Evolutionary conservation across 2,888 invertebrate genomes (phyloP), one percentile per base, ranked within the genome.

Genomic region (Epirrhoe tristata): DNA sequence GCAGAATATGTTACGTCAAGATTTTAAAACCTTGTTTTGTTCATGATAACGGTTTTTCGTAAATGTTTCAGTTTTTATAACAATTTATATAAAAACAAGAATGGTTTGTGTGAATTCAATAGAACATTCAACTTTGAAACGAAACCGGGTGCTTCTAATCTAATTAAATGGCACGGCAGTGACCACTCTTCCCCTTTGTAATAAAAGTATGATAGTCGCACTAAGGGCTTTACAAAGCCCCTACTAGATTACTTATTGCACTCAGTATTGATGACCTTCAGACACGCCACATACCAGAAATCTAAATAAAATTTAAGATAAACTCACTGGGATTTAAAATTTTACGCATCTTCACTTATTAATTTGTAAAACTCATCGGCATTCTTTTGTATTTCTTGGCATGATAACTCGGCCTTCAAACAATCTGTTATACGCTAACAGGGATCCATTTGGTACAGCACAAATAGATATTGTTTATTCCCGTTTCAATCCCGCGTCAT

Each of bases 401-500:
- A 79, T 73, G 73, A 74, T 77, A 78, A 66, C 67, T 63, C 76
- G 79, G 72, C 82, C 81, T 84, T 81, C 79, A 63, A 60, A 63
- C 59, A 63, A 77, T 82, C 80, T 77, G 75, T 82, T 79, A 79
- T 78, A 77, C 67, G 74, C 72, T 80, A 77, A 78, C 77, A 74
- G 71, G 24, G 75, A 79, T 75, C 76, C 78, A 80, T 83, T 86
- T 82, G 80, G 80, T 72, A 75, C 73, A 75, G 72, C 72, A 75
- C 68, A 72, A 70, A 76, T 69, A 68, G 70, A 68, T 61, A 74
- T 70, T 82, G 77, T 82, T 82, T 83, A 79, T 71, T 58, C 69
- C 72, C 34, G 68, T 75, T 78, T 74, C 71, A 75, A 70, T 64
- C 50, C 34, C 46, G 32, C 58, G 61, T 62, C 65, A 63, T 64